Evolutionary conservation across 2,888 invertebrate species (phyloP).

Genomic region (Latheticus oryzae): DNA sequence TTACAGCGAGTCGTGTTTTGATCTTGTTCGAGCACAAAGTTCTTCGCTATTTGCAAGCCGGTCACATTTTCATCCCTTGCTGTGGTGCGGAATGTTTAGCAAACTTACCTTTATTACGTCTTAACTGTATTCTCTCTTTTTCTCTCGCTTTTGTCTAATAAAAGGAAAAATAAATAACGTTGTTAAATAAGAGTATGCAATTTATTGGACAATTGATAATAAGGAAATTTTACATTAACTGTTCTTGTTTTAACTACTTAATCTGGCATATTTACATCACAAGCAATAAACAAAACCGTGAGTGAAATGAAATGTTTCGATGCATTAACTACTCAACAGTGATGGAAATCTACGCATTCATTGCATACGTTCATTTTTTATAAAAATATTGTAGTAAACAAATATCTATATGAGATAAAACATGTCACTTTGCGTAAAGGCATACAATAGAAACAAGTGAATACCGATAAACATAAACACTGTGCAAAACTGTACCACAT

Average conservation of each 20-base stretch:
- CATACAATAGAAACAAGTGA: conserved; percentile 31
- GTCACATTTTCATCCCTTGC: conserved; percentile 37
- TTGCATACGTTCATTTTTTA: conserved; percentile 45
- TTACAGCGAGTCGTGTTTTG: conserved; percentile 46
- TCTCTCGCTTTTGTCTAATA: too few relatives aligned
- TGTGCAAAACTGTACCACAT: conserved; percentile 15
- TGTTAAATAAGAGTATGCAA: conserved; percentile 44
- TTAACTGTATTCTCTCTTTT: too few relatives aligned
- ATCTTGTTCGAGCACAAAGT: conserved; percentile 26
- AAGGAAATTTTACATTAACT: conserved; percentile 41
- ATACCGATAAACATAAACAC: conserved; percentile 8
- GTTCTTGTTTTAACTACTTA: conserved; percentile 37
- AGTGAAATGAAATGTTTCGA: conserved; percentile 23
- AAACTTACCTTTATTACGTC: conserved; percentile 40
- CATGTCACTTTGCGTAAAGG: conserved; percentile 38
- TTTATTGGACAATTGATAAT: conserved; percentile 44
- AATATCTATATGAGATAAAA: conserved; percentile 40
- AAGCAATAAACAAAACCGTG: conserved; percentile 39
- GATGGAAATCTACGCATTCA: conserved; percentile 35
- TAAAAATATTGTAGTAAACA: conserved; percentile 45
- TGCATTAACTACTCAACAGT: conserved; percentile 35
- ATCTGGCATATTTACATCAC: conserved; percentile 41
- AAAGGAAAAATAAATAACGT: conserved; percentile 16
- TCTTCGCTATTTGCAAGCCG: conserved; percentile 28
- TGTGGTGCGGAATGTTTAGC: conserved; percentile 35